Evolutionary conservation across 2,113 vertebrate genomes (phyloP).

Genomic region (Pavo muticus): DNA sequence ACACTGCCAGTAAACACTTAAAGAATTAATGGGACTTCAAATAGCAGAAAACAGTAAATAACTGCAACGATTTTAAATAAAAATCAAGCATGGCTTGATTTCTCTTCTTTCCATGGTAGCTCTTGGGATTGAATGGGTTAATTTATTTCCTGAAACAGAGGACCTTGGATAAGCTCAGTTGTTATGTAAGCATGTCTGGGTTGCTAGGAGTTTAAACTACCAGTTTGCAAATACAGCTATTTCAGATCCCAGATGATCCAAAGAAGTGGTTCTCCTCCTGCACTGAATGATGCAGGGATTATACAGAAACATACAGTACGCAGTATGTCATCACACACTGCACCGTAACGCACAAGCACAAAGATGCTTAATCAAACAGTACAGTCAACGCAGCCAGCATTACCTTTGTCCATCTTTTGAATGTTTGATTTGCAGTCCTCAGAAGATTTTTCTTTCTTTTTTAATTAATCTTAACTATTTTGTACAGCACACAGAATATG

Average conservation of each 20-base stretch:
- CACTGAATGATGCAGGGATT: constrained; percentile 35
- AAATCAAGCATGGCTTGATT: background rate
- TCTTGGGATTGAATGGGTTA: constrained; percentile 35
- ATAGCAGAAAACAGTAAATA: background rate
- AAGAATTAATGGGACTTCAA: background rate
- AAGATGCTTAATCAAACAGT: background rate
- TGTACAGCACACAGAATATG: background rate
- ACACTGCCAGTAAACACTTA: background rate
- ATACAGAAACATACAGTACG: background rate
- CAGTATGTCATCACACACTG: background rate
- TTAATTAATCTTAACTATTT: background rate
- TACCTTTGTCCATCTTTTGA: background rate
- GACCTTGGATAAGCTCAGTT: constrained; percentile 52
- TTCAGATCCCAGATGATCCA: constrained; percentile 68
- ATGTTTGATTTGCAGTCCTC: background rate
- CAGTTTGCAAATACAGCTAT: constrained; percentile 62
- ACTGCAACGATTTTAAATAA: background rate
- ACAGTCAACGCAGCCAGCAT: background rate
- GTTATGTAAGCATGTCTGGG: constrained; percentile 56
- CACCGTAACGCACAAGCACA: background rate
- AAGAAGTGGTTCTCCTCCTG: constrained; percentile 43
- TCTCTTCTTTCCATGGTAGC: background rate
- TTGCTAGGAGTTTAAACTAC: constrained; percentile 66
- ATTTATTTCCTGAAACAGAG: constrained; percentile 41
- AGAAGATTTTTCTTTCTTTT: background rate